Percentiles rank a stretch among this genome's conserved stretches.
phyloP scores from a whole-genome alignment of 2,113 vertebrate species.

The Anas platyrhynchos region DNA sequence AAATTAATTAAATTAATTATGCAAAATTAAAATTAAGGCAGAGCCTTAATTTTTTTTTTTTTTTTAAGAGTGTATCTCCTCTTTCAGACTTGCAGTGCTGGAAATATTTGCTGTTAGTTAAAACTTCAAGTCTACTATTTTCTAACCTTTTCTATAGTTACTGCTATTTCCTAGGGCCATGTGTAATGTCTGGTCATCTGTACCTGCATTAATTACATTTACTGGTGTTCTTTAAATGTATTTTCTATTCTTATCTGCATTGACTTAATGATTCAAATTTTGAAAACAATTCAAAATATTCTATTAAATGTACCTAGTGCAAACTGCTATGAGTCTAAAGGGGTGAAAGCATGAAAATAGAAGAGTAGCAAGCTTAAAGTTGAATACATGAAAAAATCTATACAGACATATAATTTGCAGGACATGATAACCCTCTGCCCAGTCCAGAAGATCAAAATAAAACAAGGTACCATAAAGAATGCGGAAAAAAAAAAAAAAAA shows the following conservation, averaged over 20 bases:
- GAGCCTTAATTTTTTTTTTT: neutral
- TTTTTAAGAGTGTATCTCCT: neutral
- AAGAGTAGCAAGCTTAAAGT: neutral
- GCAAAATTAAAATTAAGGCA: no score
- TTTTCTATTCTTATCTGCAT: neutral
- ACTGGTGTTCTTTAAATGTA: neutral
- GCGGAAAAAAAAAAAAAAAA: neutral
- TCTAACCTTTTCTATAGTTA: neutral
- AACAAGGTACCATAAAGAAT: neutral
- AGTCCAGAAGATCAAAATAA: neutral
- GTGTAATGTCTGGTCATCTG: neutral
- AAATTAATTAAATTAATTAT: no score
- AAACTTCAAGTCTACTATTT: neutral
- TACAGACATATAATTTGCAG: neutral
- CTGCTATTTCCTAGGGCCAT: neutral
- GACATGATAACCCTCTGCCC: neutral
- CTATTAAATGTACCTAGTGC: neutral
- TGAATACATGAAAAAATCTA: neutral
- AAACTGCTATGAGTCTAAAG: neutral
- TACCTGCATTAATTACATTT: neutral
- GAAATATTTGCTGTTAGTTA: neutral
- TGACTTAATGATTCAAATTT: neutral
- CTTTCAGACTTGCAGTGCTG: neutral
- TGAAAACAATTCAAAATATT: no score
- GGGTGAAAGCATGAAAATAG: neutral